A percentile compares a stretch with the other conserved stretches of the same genome.
phyloP scores from a whole-genome alignment of 2,888 invertebrate species.

The Drosophila subsilvestris region DNA sequence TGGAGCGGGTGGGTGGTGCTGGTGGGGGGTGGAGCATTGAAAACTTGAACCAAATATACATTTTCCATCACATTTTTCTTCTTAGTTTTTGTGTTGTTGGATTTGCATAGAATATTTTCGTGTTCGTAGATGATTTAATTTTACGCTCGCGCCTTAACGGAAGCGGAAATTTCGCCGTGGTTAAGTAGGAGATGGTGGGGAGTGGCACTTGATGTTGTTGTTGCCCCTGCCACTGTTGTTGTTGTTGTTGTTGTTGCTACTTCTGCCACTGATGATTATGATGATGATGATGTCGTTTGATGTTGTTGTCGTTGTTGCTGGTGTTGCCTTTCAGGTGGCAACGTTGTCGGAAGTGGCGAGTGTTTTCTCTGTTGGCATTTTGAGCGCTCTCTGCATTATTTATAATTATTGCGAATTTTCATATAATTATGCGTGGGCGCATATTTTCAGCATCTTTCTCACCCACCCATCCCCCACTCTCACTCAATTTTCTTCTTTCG shows the following conservation, averaged over 20 bases:
- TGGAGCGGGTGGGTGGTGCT: not conserved
- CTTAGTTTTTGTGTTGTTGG: not conserved
- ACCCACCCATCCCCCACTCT: not conserved
- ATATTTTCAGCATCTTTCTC: constrained; percentile 33
- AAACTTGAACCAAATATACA: constrained; percentile 24
- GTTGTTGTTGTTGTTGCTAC: constrained; percentile 2
- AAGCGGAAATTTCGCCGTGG: constrained; percentile 55
- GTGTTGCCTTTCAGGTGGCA: constrained; percentile 41
- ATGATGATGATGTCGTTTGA: constrained; percentile 11
- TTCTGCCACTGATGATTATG: constrained; percentile 1
- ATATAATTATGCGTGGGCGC: constrained; percentile 75
- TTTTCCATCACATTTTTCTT: constrained; percentile 20
- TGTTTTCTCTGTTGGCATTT: constrained; percentile 45
- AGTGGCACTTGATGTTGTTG: constrained; percentile 15
- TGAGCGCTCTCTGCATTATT: constrained; percentile 64
- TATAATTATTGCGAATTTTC: constrained; percentile 77
- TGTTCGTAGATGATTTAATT: constrained; percentile 49
- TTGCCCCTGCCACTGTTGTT: not conserved
- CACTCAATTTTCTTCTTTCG: constrained; percentile 23
- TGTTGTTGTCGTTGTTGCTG: constrained; percentile 2
- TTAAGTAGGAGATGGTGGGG: constrained; percentile 36
- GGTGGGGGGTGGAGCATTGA: not conserved
- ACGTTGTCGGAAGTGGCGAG: constrained; percentile 66
- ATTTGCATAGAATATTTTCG: constrained; percentile 43
- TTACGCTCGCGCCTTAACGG: constrained; percentile 53